Base-by-base conservation (phyloP, 2,797 vertebrate species). In the Gymnopithys bicolor region DNA sequence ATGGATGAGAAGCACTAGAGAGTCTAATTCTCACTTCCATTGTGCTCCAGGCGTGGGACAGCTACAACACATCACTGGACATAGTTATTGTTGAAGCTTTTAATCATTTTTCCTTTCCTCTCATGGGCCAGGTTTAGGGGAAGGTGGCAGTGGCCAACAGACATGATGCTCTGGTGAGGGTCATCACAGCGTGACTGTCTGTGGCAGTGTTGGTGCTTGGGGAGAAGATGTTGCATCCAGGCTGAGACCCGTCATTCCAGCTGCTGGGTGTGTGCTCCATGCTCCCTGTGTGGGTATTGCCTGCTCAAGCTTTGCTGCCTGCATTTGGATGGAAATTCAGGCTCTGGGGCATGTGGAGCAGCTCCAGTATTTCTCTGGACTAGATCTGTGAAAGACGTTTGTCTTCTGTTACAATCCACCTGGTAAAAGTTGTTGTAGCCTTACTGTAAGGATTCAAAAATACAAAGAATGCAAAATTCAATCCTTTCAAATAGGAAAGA, bases 81-180 rank as follows among this genome's bases (percentile, higher is more conserved):
- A n/a, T 7, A 10, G 49, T 22, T 70, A 28, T 1, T 75, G 62
- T 8, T 46, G 37, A 28, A 22, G 37, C 17, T 84, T 86, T 51
- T 53, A 25, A 2, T 49, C 68, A 49, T 60, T n/a, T 53, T 18
- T 48, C 32, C 62, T 53, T 56, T 49, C 32, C 19, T 24, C 12
- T 51, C 0, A 0, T 0, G 0, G 5, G 17, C 18, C 21, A 35
- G 27, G 7, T 39, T 52, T 68, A 22, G n/a, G 53, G 53, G 5
- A 39, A 28, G 5, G 21, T 41, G 41, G 19, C 48, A 7, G 28
- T 3, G 33, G 24, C 37, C 39, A 24, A 30, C 19, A 49, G 63
- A 19, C 19, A 16, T 0, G 1, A 1, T 24, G 66, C 30, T 35
- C 53, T 1, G 3, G 25, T 56, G n/a, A 66, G 52, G 16, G 5